These are phyloP conservation scores for Sporophila hypoxantha DNA, from an alignment of 2,113 vertebrate species.

Conservation along the genomic window DNA sequence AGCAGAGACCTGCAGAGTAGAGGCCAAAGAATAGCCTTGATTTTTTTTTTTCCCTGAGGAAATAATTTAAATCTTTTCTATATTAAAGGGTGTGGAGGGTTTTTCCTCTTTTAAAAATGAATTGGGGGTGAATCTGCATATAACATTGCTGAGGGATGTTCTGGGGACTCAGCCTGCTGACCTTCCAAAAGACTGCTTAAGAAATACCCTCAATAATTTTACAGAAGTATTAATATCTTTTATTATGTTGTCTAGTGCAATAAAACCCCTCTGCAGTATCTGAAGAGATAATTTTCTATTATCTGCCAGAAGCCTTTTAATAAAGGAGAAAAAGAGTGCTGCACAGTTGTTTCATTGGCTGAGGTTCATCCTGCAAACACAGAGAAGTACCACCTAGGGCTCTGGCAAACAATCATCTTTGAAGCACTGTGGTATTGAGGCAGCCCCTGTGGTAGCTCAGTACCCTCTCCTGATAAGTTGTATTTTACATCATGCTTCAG, in stretches of 20 bases:
- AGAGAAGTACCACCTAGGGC: constrained; percentile 14
- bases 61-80: neutral
- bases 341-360: constrained; percentile 18
- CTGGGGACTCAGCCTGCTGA: neutral
- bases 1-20: neutral
- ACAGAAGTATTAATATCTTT: neutral
- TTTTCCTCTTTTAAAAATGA: neutral
- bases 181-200: neutral
- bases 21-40: neutral
- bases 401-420: constrained; percentile 27
- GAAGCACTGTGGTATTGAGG: neutral
- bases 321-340: constrained; percentile 8
- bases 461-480: neutral
- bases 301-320: constrained; percentile 27
- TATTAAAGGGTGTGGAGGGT: neutral
- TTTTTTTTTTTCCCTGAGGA: neutral
- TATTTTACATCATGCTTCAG: neutral
- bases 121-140: neutral
- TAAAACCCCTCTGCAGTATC: neutral
- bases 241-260: neutral
- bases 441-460: neutral
- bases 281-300: constrained; percentile 31
- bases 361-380: constrained; percentile 15
- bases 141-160: neutral
- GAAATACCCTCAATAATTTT: neutral